Percentiles rank a stretch among this genome's conserved stretches.
Conservation (phyloP, 2,888 invertebrate genomes). For the Meiosimyza decipiens region DNA sequence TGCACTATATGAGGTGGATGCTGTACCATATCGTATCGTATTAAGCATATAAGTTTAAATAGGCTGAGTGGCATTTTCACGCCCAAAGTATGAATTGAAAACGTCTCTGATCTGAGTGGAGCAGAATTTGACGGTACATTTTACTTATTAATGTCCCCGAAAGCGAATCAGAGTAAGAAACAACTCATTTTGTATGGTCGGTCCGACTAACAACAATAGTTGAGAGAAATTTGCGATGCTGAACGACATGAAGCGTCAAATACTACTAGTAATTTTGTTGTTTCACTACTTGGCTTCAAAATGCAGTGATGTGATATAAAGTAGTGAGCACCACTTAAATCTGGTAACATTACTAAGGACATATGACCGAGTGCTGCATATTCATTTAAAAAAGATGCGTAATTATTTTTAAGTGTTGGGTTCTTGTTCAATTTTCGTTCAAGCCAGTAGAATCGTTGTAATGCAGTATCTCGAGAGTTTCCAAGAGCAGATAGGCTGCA, state of each 20-base stretch:
- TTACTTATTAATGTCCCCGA: background rate
- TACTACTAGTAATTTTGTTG: slow-evolving; percentile 1
- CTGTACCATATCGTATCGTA: slow-evolving; percentile 27
- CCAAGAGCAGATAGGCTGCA: background rate
- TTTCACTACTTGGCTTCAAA: background rate
- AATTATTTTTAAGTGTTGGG: background rate
- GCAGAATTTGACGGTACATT: slow-evolving; percentile 7
- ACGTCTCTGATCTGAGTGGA: background rate
- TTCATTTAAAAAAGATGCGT: background rate
- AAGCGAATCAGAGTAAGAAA: background rate
- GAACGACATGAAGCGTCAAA: background rate
- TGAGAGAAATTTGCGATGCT: background rate
- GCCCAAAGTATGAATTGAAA: background rate
- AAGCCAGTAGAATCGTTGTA: background rate
- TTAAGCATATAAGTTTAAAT: background rate
- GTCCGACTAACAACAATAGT: background rate
- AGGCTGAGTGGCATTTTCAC: background rate
- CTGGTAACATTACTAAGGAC: background rate
- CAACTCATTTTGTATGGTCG: background rate
- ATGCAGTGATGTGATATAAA: slow-evolving; percentile 7
- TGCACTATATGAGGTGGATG: slow-evolving; percentile 40
- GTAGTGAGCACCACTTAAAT: background rate
- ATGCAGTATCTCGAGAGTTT: background rate
- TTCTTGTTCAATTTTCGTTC: slow-evolving; percentile 3
- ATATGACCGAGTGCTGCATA: background rate